A percentile compares a stretch with the other conserved stretches of the same genome.
phyloP scores from a whole-genome alignment of 2,888 invertebrate species.

The Oasisia sp. region DNA sequence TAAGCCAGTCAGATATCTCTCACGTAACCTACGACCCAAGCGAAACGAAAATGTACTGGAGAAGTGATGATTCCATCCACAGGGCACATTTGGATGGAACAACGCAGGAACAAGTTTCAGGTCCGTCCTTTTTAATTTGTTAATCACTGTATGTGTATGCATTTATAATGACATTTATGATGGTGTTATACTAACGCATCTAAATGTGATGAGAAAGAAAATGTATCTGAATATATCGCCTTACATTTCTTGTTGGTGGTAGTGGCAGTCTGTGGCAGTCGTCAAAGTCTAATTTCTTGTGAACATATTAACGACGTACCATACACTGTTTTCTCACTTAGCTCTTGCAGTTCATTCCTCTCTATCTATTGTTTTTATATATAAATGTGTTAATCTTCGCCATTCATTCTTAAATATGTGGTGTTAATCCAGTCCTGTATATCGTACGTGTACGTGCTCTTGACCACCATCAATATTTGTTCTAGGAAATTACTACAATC shows the following conservation, averaged over 20 bases:
- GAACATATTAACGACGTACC: too few species aligned
- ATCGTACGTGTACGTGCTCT: not conserved
- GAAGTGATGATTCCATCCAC: not conserved
- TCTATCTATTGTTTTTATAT: too few species aligned
- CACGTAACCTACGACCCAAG: not conserved
- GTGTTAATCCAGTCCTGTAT: not conserved
- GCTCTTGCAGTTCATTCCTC: too few species aligned
- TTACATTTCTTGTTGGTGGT: too few species aligned
- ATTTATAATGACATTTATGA: not conserved
- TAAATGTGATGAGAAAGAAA: not conserved
- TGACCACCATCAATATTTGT: not conserved
- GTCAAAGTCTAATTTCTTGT: too few species aligned
- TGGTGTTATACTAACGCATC: not conserved
- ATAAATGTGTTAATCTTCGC: not conserved
- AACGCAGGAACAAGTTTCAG: not conserved
- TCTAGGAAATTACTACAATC: not conserved
- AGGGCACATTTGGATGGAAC: not conserved
- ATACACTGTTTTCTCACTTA: too few species aligned
- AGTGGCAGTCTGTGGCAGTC: too few species aligned
- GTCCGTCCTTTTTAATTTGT: not conserved
- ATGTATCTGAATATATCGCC: not conserved
- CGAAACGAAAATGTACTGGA: not conserved
- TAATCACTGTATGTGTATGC: not conserved
- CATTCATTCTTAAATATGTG: not conserved
- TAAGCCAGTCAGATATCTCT: not conserved